A percentile compares a stretch with the other conserved stretches of the same genome.
Evolutionary conservation across 2,797 vertebrate species (phyloP).

Genomic region (Rachycentron canadum): DNA sequence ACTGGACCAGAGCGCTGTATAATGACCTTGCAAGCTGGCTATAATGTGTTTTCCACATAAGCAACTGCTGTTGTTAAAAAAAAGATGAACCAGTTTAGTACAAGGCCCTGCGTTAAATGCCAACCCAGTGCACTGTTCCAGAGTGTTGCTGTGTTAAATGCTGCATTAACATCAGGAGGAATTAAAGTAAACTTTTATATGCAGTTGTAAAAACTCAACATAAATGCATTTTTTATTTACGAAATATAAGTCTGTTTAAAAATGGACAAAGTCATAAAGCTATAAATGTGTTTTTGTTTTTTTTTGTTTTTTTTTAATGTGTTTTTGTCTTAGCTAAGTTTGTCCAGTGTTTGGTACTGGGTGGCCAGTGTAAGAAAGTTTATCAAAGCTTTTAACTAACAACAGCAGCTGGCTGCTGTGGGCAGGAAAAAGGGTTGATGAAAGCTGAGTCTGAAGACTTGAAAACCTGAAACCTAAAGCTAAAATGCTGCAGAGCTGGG

Average conservation of each 20-base stretch:
- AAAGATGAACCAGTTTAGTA: not conserved
- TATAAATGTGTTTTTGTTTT: not conserved
- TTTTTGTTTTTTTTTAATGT: not conserved
- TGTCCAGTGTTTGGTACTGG: not conserved
- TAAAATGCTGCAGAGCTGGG: not conserved
- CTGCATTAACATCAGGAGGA: not conserved
- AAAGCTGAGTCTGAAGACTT: not conserved
- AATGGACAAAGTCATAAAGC: no score
- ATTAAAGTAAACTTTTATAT: not conserved
- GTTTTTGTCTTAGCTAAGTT: not conserved
- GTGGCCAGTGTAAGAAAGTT: not conserved
- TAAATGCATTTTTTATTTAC: not conserved
- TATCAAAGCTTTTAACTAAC: not conserved
- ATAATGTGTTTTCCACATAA: conserved; percentile 13
- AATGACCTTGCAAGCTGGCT: conserved; percentile 1
- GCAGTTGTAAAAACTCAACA: not conserved
- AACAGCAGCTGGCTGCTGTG: not conserved
- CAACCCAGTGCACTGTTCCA: not conserved
- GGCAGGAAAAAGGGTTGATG: not conserved
- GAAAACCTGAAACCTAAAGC: not conserved
- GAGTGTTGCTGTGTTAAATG: not conserved
- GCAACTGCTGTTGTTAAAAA: conserved; percentile 5
- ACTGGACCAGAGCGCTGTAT: not conserved
- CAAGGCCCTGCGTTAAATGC: not conserved
- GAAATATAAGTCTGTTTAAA: not conserved